A percentile compares a stretch with the other conserved stretches of the same genome.
These are phyloP conservation scores for Apodemia mormo DNA, from an alignment of 2,888 invertebrate species.

Conservation along the genomic window DNA sequence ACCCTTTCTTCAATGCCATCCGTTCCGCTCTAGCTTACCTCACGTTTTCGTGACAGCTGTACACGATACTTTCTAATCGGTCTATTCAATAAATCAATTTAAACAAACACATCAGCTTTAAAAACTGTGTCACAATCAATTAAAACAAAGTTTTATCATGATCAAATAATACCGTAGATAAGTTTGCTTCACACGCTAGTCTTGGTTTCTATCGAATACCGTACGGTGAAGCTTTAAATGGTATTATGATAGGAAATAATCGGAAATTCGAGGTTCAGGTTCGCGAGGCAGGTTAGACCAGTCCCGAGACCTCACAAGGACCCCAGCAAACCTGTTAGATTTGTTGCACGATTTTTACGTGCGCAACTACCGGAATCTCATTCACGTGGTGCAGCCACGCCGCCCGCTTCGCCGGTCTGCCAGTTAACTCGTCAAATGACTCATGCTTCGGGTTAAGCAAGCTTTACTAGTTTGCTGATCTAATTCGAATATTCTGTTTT, in stretches of 20 bases:
- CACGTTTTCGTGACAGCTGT: slow-evolving; percentile 77
- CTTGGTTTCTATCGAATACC: slow-evolving; percentile 2
- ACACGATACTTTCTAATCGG: slow-evolving; percentile 75
- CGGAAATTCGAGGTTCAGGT: slow-evolving; percentile 76
- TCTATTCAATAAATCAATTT: slow-evolving; percentile 62
- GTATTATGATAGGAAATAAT: slow-evolving; percentile 72
- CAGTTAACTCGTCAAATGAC: slow-evolving; percentile 80
- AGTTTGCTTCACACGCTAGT: background rate
- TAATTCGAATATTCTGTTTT: slow-evolving; percentile 71
- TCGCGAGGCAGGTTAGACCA: slow-evolving; percentile 81
- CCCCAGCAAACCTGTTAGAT: slow-evolving; percentile 82
- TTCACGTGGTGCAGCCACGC: slow-evolving; percentile 72
- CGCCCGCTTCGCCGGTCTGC: slow-evolving; percentile 55
- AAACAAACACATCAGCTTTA: slow-evolving; percentile 53
- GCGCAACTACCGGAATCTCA: slow-evolving; percentile 81
- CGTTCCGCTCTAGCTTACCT: slow-evolving; percentile 76
- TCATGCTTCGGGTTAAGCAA: slow-evolving; percentile 76
- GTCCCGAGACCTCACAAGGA: slow-evolving; percentile 81
- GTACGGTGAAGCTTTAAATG: slow-evolving; percentile 29
- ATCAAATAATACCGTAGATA: slow-evolving; percentile 4
- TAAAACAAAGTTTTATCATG: slow-evolving; percentile 9
- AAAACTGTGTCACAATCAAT: slow-evolving; percentile 14
- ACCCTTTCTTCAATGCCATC: slow-evolving; percentile 71
- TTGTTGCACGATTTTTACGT: slow-evolving; percentile 82
- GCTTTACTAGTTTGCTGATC: slow-evolving; percentile 79